phyloP scores from a whole-genome alignment of 2,797 vertebrate species.

The Mus minutoides region DNA sequence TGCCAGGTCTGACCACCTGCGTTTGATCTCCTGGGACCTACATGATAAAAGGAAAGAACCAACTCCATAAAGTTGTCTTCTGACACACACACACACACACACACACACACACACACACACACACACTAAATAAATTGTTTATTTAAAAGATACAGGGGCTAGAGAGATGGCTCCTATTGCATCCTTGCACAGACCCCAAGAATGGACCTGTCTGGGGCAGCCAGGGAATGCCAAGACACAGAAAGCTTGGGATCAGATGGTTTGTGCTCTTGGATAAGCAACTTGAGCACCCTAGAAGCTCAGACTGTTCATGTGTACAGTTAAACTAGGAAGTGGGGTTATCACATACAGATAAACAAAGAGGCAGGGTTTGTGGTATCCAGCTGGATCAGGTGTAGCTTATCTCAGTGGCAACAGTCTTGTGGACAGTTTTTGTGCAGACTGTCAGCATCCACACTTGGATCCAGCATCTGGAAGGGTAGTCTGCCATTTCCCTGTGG shows the following conservation, averaged over 20 bases:
- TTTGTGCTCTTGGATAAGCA: neutral
- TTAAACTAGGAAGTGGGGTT: neutral
- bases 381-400: neutral
- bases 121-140: neutral
- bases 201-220: neutral
- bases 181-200: neutral
- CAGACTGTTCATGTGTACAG: neutral
- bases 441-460: neutral
- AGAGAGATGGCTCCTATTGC: neutral
- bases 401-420: neutral
- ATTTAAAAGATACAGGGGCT: neutral
- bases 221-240: neutral
- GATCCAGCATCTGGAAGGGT: neutral
- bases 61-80: neutral
- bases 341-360: neutral
- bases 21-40: neutral
- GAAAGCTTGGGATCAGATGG: too few relatives aligned
- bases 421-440: neutral
- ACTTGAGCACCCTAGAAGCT: neutral
- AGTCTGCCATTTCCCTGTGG: neutral
- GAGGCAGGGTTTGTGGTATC: neutral
- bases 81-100: too few relatives aligned
- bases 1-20: neutral
- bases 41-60: neutral
- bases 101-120: neutral